Base-by-base conservation (phyloP, 2,888 invertebrate genomes). In the Drosophila sordidula region DNA sequence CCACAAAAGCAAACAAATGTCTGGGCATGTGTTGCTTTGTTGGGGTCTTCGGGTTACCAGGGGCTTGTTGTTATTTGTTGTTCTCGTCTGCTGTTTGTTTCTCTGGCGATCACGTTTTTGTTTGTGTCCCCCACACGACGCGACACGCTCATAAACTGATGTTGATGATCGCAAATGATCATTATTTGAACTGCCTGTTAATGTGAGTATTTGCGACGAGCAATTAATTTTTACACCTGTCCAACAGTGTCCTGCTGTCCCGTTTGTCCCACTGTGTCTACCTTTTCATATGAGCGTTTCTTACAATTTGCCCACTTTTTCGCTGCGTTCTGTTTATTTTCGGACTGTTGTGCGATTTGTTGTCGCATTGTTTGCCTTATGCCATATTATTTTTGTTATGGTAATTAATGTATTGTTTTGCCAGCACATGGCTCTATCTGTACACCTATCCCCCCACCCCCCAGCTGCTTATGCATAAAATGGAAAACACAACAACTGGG, bases 1-100 rank as follows among this genome's bases (percentile, higher is more conserved):
- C 87, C 86, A 85, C 82, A 77, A 87, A 82, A 69, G 57, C 76
- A 84, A 85, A 87, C 75, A 84, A 75, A 72, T 46, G 66, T 70
- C 71, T 71, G 66, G 41, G 38, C 61, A 34, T 47, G 50, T 45
- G 47, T 54, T 16, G 47, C 25, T 45, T 22, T 46, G 39, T 41
- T 26, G 59, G 18, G 32, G 26, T 29, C 36, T 42, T 36, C 39
- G 34, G 39, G 9, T 51, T 47, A 65, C 32, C 46, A 5, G 38
- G 26, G 52, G 11, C 25, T 39, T 26, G 47, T 36, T 63, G 14
- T 50, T 57, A 38, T 55, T 67, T 29, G 38, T 18, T 18, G 25
- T 67, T 52, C 50, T 44, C 54, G 49, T 54, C 63, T 57, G 34
- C 16, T 67, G 46, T 66, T 47, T 70, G 56, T 50, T 63, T 62